phyloP scores from a whole-genome alignment of 2,888 invertebrate genomes.

The Dysmachus trigonus region DNA sequence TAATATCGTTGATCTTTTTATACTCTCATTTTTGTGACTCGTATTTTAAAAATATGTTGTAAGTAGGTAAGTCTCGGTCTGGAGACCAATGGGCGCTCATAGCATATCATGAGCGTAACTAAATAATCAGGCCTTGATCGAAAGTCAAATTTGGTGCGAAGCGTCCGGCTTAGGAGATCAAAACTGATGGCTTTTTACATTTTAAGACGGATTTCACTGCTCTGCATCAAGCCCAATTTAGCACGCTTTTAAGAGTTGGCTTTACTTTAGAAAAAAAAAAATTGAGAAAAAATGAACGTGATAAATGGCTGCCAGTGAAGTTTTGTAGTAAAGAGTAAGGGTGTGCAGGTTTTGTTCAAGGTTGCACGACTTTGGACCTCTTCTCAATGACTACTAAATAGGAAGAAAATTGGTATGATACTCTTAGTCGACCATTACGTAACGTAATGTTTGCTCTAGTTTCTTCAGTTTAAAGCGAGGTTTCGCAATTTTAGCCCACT shows the following conservation, averaged over 20 bases:
- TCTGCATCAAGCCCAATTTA: not conserved
- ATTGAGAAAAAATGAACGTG: not conserved
- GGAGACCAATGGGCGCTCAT: not conserved
- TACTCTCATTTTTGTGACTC: not conserved
- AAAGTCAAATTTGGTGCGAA: slow-evolving; percentile 4
- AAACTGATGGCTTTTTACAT: not conserved
- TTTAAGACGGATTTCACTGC: not conserved
- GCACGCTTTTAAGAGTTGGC: not conserved
- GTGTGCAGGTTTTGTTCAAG: not conserved
- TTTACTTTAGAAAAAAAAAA: not conserved
- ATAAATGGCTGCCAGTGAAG: not conserved
- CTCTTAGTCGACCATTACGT: not conserved
- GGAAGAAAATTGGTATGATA: not conserved
- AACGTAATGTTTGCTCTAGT: not conserved
- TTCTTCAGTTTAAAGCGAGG: not conserved
- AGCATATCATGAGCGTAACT: not conserved
- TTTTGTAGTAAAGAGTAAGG: not conserved
- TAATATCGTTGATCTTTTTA: not conserved
- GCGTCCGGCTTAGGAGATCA: not conserved
- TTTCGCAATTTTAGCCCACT: not conserved
- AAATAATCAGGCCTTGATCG: slow-evolving; percentile 12
- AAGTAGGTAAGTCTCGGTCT: not conserved
- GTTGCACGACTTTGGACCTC: not conserved
- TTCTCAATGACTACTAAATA: not conserved
- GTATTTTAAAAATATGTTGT: not conserved